Conservation (phyloP, 2,797 vertebrate species). For the Lagodon rhomboides region DNA sequence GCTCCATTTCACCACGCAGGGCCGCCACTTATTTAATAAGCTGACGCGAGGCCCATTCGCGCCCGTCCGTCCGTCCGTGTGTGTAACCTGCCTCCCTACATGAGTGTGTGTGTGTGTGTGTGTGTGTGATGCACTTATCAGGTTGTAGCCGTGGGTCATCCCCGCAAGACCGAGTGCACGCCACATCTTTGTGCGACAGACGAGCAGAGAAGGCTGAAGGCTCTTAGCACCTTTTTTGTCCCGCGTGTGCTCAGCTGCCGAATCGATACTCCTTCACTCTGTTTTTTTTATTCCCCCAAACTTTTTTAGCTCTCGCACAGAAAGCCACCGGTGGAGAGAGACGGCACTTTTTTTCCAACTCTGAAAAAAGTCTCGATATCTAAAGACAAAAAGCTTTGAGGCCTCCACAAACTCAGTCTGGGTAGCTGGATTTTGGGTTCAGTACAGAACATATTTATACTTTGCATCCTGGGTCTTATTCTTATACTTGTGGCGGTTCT, state of each 20-base stretch:
- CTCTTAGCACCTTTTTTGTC: conserved; percentile 79
- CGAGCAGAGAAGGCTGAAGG: conserved; percentile 52
- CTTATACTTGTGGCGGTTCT: neutral
- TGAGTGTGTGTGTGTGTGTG: conserved; percentile 26
- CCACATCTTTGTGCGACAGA: conserved; percentile 45
- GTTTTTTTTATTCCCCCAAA: conserved; percentile 22
- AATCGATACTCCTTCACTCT: conserved; percentile 64
- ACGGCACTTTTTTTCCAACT: conserved; percentile 4
- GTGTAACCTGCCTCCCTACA: neutral
- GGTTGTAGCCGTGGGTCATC: conserved; percentile 68
- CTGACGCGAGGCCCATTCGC: conserved; percentile 56
- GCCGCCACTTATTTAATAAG: conserved; percentile 78
- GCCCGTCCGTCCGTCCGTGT: conserved; percentile 54
- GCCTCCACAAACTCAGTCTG: neutral
- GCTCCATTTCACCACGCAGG: conserved; percentile 76
- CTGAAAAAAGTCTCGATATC: conserved; percentile 25
- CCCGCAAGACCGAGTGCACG: conserved; percentile 49
- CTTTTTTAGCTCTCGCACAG: conserved; percentile 53
- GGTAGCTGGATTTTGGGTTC: neutral
- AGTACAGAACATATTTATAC: neutral
- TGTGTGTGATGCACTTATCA: conserved; percentile 69
- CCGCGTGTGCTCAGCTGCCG: conserved; percentile 57
- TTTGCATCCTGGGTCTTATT: neutral
- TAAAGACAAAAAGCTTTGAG: conserved; percentile 2
- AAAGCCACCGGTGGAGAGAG: conserved; percentile 20